phyloP scores from a whole-genome alignment of 2,113 vertebrate genomes.

The Cynocephalus volans region DNA sequence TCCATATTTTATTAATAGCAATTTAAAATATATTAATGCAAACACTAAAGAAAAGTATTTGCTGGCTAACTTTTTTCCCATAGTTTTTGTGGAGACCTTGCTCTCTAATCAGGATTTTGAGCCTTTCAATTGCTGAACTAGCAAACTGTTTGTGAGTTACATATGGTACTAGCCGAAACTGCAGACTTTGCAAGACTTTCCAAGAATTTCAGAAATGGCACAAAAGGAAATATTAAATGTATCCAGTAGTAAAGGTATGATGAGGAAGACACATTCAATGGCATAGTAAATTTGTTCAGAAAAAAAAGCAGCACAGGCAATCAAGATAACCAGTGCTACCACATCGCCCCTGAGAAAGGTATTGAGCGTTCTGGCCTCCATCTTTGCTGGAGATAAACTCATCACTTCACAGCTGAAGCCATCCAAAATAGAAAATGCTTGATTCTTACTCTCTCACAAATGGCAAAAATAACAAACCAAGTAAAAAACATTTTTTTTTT shows the following conservation, averaged over 20 bases:
- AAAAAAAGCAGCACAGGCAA: constrained; percentile 81
- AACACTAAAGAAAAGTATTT: constrained; percentile 19
- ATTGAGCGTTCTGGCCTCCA: constrained; percentile 81
- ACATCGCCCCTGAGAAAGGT: constrained; percentile 62
- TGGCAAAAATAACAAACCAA: constrained; percentile 70
- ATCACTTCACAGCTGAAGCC: constrained; percentile 68
- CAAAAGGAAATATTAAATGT: constrained; percentile 83
- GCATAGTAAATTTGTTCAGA: constrained; percentile 76
- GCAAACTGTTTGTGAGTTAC: constrained; percentile 79
- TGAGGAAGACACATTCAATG: constrained; percentile 79
- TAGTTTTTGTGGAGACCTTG: constrained; percentile 16
- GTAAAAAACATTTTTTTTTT: constrained; percentile 75
- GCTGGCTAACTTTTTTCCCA: constrained; percentile 4
- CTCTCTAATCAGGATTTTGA: constrained; percentile 78
- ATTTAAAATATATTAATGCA: constrained; percentile 14
- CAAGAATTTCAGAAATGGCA: constrained; percentile 81
- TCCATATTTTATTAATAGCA: neutral
- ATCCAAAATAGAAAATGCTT: constrained; percentile 83
- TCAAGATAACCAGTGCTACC: constrained; percentile 84
- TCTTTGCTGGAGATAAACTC: constrained; percentile 84
- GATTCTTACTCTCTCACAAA: constrained; percentile 75
- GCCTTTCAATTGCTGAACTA: constrained; percentile 81
- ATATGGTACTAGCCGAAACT: constrained; percentile 72
- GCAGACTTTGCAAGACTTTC: constrained; percentile 84
- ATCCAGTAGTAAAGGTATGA: constrained; percentile 83